phyloP scores from a whole-genome alignment of 2,797 vertebrate genomes.

The Leptatherina wallacei region DNA sequence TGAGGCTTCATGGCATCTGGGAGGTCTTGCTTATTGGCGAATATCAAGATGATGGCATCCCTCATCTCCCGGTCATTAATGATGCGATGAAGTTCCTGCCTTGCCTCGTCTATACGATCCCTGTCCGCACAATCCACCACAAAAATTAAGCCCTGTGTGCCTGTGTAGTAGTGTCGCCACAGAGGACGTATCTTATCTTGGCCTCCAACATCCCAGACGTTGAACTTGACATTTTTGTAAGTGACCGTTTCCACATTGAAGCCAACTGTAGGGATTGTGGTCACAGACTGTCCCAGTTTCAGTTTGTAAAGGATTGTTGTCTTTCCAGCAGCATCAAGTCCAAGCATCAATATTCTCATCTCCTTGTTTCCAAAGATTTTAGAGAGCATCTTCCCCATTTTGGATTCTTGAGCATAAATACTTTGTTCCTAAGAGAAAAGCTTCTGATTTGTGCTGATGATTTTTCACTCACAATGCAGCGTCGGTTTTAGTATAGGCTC shows the following conservation, averaged over 20 bases:
- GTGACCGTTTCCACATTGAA: slow-evolving; percentile 99
- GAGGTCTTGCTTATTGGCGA: slow-evolving; percentile 99
- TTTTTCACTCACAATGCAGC: slow-evolving; percentile 32
- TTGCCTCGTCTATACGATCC: slow-evolving; percentile 97
- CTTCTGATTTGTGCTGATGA: slow-evolving; percentile 13
- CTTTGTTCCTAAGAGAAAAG: slow-evolving; percentile 59
- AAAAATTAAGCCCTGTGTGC: slow-evolving; percentile 98
- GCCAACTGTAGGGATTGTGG: slow-evolving; percentile 98
- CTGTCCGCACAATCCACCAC: slow-evolving; percentile 99
- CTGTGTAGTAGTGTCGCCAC: slow-evolving; percentile 99
- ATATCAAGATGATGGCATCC: slow-evolving; percentile 99
- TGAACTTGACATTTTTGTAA: slow-evolving; percentile 99
- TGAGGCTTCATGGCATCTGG: slow-evolving; percentile 99
- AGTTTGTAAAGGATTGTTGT: slow-evolving; percentile 99
- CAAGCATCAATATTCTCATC: slow-evolving; percentile 99
- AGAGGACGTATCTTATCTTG: slow-evolving; percentile 99
- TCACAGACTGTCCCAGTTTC: slow-evolving; percentile 99
- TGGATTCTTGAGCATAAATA: slow-evolving; percentile 85
- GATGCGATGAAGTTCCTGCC: slow-evolving; percentile 99
- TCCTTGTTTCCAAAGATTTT: slow-evolving; percentile 99
- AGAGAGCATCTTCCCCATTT: slow-evolving; percentile 98
- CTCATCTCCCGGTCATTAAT: slow-evolving; percentile 99
- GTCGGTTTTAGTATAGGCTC: slow-evolving; percentile 46
- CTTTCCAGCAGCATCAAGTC: slow-evolving; percentile 97
- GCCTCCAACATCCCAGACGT: slow-evolving; percentile 98